phyloP scores from a whole-genome alignment of 2,113 vertebrate species.

The Pavo muticus region DNA sequence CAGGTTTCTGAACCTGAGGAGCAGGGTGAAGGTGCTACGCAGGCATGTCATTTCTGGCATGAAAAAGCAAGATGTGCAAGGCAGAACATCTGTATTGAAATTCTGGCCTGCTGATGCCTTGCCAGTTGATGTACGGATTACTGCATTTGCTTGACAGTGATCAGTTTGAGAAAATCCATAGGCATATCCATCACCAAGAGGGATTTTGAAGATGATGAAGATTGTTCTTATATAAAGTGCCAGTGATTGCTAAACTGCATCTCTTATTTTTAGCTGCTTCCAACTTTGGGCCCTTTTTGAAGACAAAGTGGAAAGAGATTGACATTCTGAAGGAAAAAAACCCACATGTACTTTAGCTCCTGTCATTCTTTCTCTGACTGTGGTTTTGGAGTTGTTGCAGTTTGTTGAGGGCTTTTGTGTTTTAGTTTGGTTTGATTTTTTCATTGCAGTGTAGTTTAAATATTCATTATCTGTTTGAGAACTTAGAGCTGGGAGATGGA shows the following conservation, averaged over 20 bases:
- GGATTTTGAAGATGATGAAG: not conserved
- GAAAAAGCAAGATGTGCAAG: not conserved
- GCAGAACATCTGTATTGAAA: not conserved
- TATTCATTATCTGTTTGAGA: not conserved
- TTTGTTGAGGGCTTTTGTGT: not conserved
- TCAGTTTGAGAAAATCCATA: not conserved
- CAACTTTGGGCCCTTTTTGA: not conserved
- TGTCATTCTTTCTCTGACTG: not conserved
- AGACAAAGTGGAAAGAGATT: not conserved
- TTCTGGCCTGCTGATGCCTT: not conserved
- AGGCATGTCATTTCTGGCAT: not conserved
- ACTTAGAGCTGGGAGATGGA: not conserved
- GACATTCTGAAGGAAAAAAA: not conserved
- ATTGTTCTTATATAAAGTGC: not conserved
- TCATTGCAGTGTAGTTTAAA: not conserved
- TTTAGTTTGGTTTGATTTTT: not conserved
- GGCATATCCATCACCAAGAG: not conserved
- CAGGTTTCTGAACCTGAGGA: not conserved
- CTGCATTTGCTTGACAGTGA: not conserved
- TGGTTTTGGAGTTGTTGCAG: not conserved
- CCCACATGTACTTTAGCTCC: not conserved
- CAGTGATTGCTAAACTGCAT: not conserved
- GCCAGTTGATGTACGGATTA: not conserved
- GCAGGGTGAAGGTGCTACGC: not conserved
- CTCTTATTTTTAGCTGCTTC: slow-evolving; percentile 6